Conservation (phyloP, 2,888 invertebrate species). For the Amphipoea oculea region DNA sequence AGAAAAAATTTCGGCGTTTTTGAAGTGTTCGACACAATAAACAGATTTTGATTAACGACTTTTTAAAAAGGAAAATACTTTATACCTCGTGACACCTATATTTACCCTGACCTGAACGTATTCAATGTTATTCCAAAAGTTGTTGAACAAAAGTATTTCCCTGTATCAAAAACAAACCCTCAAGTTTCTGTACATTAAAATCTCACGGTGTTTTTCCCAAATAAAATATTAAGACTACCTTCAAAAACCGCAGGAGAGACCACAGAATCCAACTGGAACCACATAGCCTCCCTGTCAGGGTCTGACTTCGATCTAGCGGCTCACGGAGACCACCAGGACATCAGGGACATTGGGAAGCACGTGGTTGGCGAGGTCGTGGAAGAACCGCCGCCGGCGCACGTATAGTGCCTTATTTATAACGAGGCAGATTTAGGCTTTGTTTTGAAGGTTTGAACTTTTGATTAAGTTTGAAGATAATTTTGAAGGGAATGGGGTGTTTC, state of each 20-base stretch:
- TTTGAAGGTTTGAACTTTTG: conserved; percentile 11
- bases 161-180: no score
- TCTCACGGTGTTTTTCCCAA: neutral
- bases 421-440: conserved; percentile 24
- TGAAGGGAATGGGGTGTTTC: neutral
- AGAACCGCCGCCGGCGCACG: conserved; percentile 77
- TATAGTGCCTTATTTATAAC: conserved; percentile 66
- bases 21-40: neutral
- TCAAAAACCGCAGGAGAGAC: conserved; percentile 69
- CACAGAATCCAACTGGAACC: conserved; percentile 86
- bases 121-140: neutral
- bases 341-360: conserved; percentile 76
- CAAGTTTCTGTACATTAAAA: conserved; percentile 13
- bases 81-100: neutral
- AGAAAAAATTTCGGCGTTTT: neutral
- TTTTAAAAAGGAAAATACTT: neutral
- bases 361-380: conserved; percentile 71
- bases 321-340: conserved; percentile 84
- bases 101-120: neutral
- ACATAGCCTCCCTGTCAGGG: conserved; percentile 90
- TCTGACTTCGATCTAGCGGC: conserved; percentile 92
- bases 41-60: neutral
- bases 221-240: conserved; percentile 32
- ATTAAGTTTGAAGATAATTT: neutral
- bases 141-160: neutral